Evolutionary conservation across 1,140 invertebrate genomes (phyloP), one percentile per base, ranked within the genome.

Genomic region (Drosophila orena): DNA sequence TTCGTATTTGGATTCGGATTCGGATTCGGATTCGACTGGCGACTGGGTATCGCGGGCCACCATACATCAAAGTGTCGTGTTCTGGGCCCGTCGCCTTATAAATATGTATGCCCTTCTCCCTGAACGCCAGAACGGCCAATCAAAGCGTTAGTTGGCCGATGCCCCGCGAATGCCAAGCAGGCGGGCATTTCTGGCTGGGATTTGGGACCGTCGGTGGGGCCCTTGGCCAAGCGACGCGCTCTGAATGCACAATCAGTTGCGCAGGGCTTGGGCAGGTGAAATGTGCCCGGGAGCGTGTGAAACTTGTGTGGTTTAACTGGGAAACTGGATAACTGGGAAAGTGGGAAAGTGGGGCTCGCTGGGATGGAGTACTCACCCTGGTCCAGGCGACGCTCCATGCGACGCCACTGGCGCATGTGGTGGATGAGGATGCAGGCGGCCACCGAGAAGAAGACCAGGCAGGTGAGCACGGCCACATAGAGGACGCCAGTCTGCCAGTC

Each of bases 401-500:
- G 93, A 65, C 93, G 92, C 94, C 94, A 95, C 65, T 95, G 94
- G 60, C 93, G 93, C 60, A 94, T 94, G 65, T 95, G 95, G 68
- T 95, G 93, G 47, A 95, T 91, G 22, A 94, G 94, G 68, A 95
- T 95, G 70, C 94, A 93, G 62, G 94, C 94, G 64, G 94, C 94
- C 37, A 94, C 94, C 40, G 94, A 89, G 86, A 95, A 95, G 93
- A 95, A 95, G 60, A 95, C 77, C 27, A 95, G 93, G 88, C 94
- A 95, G 40, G 94, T 93, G 64, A 94, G 93, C 5, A 95, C 94
- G 15, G 94, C 95, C 20, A 94, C 91, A 4, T 94, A 93, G 65
- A 95, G 80, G 2, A 94, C 94, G 4, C 94, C 93, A 1, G 94
- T 94, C 73, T 95, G 94, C 95, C 95, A 95, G 79, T 95, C 91